Evolutionary conservation across 2,113 vertebrate species (phyloP), one percentile per base, ranked within the genome.

Genomic region (Psammodynastes pulverulentus): DNA sequence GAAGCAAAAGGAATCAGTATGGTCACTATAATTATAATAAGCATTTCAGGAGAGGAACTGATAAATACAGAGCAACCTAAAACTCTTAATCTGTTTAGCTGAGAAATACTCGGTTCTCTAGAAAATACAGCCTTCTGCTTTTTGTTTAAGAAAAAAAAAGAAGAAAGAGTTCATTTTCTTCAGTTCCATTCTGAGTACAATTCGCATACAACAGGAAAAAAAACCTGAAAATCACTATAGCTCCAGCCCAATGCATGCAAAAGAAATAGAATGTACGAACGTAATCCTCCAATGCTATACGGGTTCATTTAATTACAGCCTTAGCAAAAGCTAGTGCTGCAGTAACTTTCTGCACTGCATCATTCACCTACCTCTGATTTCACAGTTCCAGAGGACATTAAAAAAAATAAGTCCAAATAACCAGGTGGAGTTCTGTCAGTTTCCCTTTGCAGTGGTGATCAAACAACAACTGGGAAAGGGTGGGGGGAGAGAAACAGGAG

Each of bases 341-440:
- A 97, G 95, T 96, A 96, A 96, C 96, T 97, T 97, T 95, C 96
- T 96, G 97, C 97, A 96, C 95, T 96, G 96, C 97, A 97, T 97
- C 96, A 97, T 92, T 95, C 96, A 97, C 98, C 94, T 96, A 98
- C 97, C 97, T 97, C 96, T 95, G 95, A 96, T 95, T 97, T 96
- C 96, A 96, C 97, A 91, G 95, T 94, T 96, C 96, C 49, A 52
- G 62, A 79, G 96, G 96, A 96, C 92, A 23, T 3, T 17, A n/a
- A 94, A 86, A 94, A 52, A 92, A 96, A 95, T n/a, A 87, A 93
- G 92, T 39, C 0, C 93, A 46, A 92, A 10, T 52, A 53, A 3
- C 91, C 94, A 95, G 96, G 95, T 79, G 94, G 94, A 87, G 96
- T 96, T 89, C n/a, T 17, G 94, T 13, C 53, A 62, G 94, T 8